Evolutionary conservation across 2,888 invertebrate species (phyloP).

Genomic region (Nemoura dubitans): DNA sequence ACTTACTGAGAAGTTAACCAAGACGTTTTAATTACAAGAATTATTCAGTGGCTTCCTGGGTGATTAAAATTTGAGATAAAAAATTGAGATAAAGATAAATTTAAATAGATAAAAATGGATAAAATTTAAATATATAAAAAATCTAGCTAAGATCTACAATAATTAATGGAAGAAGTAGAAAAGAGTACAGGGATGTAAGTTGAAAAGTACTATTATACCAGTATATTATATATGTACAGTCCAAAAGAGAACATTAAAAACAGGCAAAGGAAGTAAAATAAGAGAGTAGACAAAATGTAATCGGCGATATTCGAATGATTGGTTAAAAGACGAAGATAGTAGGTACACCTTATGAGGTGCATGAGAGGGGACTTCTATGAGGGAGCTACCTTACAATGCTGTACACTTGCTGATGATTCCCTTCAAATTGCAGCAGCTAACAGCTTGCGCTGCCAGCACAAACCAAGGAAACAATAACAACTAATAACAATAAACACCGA

Average conservation of each 20-base stretch:
- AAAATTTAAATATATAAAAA: not conserved
- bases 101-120: not conserved
- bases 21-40: not conserved
- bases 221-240: constrained; percentile 53
- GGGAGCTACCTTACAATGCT: constrained; percentile 18
- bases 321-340: constrained; percentile 46
- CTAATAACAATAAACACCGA: not conserved
- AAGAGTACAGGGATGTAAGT: constrained; percentile 52
- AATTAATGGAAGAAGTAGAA: constrained; percentile 45
- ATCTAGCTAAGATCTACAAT: constrained; percentile 38
- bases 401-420: constrained; percentile 13
- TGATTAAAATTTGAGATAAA: not conserved
- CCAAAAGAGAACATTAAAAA: constrained; percentile 50
- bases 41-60: not conserved
- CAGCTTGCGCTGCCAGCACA: not conserved
- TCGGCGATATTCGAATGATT: constrained; percentile 46
- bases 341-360: constrained; percentile 18
- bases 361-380: not conserved
- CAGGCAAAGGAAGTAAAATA: not conserved
- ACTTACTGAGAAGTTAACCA: not conserved
- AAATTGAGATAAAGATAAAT: not conserved
- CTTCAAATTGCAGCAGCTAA: not conserved
- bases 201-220: constrained; percentile 49
- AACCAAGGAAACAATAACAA: not conserved
- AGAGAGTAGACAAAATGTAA: not conserved